phyloP scores from a whole-genome alignment of 1,140 invertebrate species.

The Zaprionus lachaisei region DNA sequence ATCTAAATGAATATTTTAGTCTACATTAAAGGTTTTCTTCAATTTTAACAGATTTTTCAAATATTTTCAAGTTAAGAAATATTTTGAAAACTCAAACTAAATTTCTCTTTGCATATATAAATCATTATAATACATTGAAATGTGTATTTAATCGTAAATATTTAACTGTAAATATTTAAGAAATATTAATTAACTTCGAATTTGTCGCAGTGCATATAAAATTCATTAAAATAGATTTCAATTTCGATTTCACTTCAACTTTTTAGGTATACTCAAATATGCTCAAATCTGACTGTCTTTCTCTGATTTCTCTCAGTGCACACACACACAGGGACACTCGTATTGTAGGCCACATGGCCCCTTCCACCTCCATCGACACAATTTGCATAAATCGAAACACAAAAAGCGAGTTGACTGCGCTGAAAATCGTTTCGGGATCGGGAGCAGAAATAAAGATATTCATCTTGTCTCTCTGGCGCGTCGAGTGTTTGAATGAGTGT shows the following conservation, averaged over 20 bases:
- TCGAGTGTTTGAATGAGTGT: slow-evolving; percentile 77
- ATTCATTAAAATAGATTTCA: no score
- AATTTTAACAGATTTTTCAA: not conserved
- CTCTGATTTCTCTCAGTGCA: slow-evolving; percentile 1
- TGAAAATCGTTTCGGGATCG: slow-evolving; percentile 52
- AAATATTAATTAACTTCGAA: no score
- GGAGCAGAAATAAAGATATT: slow-evolving; percentile 71
- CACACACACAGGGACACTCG: slow-evolving; percentile 7
- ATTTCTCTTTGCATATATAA: not conserved
- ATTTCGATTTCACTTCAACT: not conserved
- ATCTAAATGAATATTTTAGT: no score
- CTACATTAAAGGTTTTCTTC: not conserved
- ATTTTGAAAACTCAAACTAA: not conserved
- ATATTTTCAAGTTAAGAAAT: not conserved
- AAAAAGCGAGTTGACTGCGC: slow-evolving; percentile 60
- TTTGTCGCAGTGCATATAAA: no score
- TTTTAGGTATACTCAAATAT: not conserved
- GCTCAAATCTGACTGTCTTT: not conserved
- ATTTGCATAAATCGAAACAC: slow-evolving; percentile 81
- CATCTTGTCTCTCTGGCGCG: slow-evolving; percentile 61
- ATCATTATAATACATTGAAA: no score
- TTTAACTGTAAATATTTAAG: no score
- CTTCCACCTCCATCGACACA: slow-evolving; percentile 26
- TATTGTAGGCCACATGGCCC: slow-evolving; percentile 65
- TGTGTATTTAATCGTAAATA: no score